Percentiles rank a stretch among this genome's conserved stretches.
phyloP scores from a whole-genome alignment of 2,113 vertebrate species.

The Coreoperca whiteheadi region DNA sequence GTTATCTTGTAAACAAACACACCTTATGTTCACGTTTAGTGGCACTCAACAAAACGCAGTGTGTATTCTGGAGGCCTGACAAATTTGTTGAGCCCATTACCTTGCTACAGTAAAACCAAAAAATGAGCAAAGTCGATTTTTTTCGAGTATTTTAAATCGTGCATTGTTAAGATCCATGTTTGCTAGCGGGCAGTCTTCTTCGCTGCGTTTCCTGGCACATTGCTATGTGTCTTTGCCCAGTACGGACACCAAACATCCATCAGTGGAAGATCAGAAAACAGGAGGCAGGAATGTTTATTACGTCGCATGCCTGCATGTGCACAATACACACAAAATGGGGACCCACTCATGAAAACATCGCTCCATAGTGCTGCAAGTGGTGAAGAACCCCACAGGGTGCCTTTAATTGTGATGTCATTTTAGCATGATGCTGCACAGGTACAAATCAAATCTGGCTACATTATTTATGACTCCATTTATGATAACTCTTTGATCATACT shows the following conservation, averaged over 20 bases:
- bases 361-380: not conserved
- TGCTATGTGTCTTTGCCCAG: not conserved
- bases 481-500: conserved; percentile 46
- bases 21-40: not conserved
- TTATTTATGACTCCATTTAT: conserved; percentile 21
- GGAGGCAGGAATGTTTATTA: not conserved
- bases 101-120: not conserved
- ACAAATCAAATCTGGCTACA: conserved; percentile 37
- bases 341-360: not conserved
- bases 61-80: not conserved
- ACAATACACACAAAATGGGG: not conserved
- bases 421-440: conserved; percentile 17
- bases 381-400: not conserved
- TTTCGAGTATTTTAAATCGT: not conserved
- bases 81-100: not conserved
- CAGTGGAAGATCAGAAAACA: not conserved
- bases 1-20: conserved; percentile 3
- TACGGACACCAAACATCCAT: not conserved
- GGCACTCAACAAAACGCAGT: not conserved
- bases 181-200: not conserved
- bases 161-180: not conserved
- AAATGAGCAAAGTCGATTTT: not conserved
- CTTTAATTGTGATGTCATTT: not conserved
- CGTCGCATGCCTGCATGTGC: not conserved
- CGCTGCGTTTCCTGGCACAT: not conserved